Conservation (phyloP, 2,888 invertebrate genomes). For the Heterodera filipjevi region DNA sequence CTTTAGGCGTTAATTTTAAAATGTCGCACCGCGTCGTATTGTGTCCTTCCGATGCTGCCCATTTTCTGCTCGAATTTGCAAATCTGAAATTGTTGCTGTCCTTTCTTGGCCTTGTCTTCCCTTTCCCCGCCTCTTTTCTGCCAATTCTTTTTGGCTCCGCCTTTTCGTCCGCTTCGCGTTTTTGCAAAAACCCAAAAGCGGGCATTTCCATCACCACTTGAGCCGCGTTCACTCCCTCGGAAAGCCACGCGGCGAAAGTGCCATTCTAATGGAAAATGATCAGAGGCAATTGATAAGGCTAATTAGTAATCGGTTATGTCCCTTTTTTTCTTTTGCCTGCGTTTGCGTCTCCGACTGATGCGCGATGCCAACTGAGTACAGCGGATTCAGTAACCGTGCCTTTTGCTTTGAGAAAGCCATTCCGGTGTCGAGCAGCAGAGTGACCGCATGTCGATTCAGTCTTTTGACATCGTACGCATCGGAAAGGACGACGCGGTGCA, state of each 20-base stretch:
- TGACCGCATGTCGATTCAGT: slow-evolving; percentile 4
- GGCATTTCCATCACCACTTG: slow-evolving; percentile 23
- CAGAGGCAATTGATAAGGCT: not conserved
- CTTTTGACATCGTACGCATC: slow-evolving; percentile 13
- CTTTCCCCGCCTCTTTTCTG: not conserved
- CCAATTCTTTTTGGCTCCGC: slow-evolving; percentile 6
- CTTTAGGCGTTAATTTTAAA: not conserved
- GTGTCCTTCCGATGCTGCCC: not conserved
- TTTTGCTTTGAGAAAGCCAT: slow-evolving; percentile 16
- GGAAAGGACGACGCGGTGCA: not conserved
- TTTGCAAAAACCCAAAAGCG: slow-evolving; percentile 11
- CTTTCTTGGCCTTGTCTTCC: not conserved
- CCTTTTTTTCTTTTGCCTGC: slow-evolving; percentile 5
- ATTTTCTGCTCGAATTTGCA: slow-evolving; percentile 15
- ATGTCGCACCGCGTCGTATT: slow-evolving; percentile 9
- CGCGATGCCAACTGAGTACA: slow-evolving; percentile 20
- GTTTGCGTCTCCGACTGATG: slow-evolving; percentile 12
- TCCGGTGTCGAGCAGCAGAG: slow-evolving; percentile 11
- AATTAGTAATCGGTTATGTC: not conserved
- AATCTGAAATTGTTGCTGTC: slow-evolving; percentile 9
- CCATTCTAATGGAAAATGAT: slow-evolving; percentile 3
- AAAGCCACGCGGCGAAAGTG: not conserved
- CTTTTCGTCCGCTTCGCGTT: not conserved
- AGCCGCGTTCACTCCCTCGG: not conserved
- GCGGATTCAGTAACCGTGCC: slow-evolving; percentile 15